These are phyloP conservation scores for Odontesthes bonariensis DNA, from an alignment of 2,113 vertebrate species.

Conservation along the genomic window DNA sequence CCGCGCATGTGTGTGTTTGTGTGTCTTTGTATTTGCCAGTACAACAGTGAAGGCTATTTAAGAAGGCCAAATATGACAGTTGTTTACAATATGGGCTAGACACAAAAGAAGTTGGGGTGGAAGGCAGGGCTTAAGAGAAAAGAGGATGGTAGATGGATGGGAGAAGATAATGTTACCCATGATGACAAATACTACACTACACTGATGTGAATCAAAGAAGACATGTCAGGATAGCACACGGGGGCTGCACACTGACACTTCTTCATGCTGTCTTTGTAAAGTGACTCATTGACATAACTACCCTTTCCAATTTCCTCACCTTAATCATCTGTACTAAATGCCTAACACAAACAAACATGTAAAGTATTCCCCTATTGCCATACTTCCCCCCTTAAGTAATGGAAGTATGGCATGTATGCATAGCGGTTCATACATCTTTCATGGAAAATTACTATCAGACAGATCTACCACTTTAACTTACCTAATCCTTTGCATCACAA, in stretches of 20 bases:
- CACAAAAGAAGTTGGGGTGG: constrained; percentile 43
- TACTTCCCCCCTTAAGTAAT: too few species aligned
- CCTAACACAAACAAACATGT: too few species aligned
- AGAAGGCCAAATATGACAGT: constrained; percentile 77
- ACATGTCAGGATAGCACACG: constrained; percentile 34
- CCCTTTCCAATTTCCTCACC: neutral
- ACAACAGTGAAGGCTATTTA: constrained; percentile 74
- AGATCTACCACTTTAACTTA: too few species aligned
- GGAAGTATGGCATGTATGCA: too few species aligned
- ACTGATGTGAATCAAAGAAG: constrained; percentile 40
- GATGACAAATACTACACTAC: constrained; percentile 40
- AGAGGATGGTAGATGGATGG: constrained; percentile 17
- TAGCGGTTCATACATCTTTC: too few species aligned
- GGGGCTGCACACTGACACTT: neutral
- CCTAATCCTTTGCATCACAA: too few species aligned
- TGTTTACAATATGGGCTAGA: constrained; percentile 76
- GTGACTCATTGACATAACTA: neutral
- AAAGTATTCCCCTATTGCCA: too few species aligned
- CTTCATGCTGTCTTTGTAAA: neutral
- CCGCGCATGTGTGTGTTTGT: neutral
- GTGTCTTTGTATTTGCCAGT: neutral
- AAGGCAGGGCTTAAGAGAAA: constrained; percentile 20
- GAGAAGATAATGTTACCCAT: constrained; percentile 51
- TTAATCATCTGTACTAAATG: neutral
- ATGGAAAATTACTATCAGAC: too few species aligned